phyloP scores from a whole-genome alignment of 2,888 invertebrate genomes.

The Chalcis sispes region DNA sequence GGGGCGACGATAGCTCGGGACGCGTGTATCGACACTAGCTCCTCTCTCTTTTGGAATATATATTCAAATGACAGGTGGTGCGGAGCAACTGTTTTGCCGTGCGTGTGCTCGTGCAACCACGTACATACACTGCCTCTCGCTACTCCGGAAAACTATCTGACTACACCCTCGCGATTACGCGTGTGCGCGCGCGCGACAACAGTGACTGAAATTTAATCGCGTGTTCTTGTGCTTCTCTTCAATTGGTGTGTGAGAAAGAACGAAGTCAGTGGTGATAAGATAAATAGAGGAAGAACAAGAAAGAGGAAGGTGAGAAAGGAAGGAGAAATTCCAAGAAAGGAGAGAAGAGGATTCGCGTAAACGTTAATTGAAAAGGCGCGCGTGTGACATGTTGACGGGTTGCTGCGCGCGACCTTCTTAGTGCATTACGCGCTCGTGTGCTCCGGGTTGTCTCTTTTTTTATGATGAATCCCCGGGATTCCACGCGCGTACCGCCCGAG shows the following conservation, averaged over 20 bases:
- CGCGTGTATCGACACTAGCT: slow-evolving; percentile 11
- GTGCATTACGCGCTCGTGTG: neutral
- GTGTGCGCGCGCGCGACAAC: neutral
- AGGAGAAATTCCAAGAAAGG: too few species aligned
- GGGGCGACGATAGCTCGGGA: neutral
- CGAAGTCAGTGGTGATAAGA: too few species aligned
- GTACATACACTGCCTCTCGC: neutral
- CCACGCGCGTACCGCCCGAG: slow-evolving; percentile 51
- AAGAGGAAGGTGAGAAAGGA: neutral
- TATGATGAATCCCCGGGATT: slow-evolving; percentile 54
- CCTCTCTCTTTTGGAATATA: slow-evolving; percentile 57
- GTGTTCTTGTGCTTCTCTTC: too few species aligned
- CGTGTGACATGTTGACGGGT: slow-evolving; percentile 35
- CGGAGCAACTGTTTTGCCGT: slow-evolving; percentile 55
- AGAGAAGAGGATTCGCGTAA: too few species aligned
- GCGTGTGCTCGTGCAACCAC: slow-evolving; percentile 43
- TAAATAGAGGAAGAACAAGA: neutral
- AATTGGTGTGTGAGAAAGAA: too few species aligned
- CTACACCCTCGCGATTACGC: neutral
- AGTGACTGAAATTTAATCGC: neutral
- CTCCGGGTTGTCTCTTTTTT: neutral
- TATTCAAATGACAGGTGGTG: slow-evolving; percentile 74
- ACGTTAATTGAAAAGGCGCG: neutral
- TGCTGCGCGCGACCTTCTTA: slow-evolving; percentile 33
- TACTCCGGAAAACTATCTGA: neutral